Conservation (phyloP, 2,113 vertebrate genomes). For the Paramormyrops kingsleyae region DNA sequence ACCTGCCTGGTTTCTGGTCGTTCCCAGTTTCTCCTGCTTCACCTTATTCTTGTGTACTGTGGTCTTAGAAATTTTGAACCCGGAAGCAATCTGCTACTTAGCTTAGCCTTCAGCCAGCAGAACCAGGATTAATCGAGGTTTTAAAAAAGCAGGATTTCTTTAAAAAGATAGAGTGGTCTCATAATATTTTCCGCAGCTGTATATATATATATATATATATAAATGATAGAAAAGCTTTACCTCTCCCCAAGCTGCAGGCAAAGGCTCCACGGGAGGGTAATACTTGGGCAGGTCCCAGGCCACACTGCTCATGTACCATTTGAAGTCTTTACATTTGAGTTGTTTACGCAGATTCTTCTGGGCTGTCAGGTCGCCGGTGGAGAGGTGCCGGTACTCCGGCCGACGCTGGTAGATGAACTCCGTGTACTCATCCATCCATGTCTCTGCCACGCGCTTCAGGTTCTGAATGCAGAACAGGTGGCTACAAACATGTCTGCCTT, state of each 20-base stretch:
- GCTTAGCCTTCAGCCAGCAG: too few relatives aligned
- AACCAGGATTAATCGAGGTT: too few relatives aligned
- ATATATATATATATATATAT: too few relatives aligned
- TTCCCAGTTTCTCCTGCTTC: too few relatives aligned
- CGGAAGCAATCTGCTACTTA: too few relatives aligned
- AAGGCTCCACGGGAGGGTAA: slow-evolving; percentile 80
- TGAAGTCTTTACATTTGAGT: slow-evolving; percentile 84
- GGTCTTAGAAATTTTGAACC: too few relatives aligned
- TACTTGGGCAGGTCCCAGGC: slow-evolving; percentile 84
- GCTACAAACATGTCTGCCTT: neutral
- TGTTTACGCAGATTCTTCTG: slow-evolving; percentile 80
- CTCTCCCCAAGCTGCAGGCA: slow-evolving; percentile 81
- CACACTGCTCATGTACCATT: slow-evolving; percentile 82
- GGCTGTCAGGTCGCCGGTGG: slow-evolving; percentile 75
- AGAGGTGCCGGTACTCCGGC: slow-evolving; percentile 81
- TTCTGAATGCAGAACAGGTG: slow-evolving; percentile 54
- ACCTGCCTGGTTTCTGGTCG: too few relatives aligned
- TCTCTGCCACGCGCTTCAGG: slow-evolving; percentile 82
- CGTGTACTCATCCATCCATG: slow-evolving; percentile 86
- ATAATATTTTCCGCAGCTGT: too few relatives aligned
- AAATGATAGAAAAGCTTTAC: slow-evolving; percentile 48
- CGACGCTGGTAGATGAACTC: slow-evolving; percentile 82
- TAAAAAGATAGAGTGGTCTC: too few relatives aligned
- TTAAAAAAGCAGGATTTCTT: too few relatives aligned
- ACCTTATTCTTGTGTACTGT: too few relatives aligned